Base-by-base conservation (phyloP, 2,113 vertebrate genomes). In the Struthio camelus region DNA sequence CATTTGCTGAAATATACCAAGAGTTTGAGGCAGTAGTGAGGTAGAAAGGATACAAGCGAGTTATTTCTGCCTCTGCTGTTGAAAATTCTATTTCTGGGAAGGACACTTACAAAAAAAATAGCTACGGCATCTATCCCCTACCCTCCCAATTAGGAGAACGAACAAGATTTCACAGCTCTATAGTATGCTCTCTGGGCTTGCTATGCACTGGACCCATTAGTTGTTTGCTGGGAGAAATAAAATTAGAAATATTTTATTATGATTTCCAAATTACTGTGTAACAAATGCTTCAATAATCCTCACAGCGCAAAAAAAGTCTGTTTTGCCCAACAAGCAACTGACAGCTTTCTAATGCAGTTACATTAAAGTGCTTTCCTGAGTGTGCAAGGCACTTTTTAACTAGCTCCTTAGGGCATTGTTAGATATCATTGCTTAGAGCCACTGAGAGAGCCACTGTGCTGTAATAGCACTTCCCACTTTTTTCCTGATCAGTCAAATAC, bases 381-480 rank as follows among this genome's bases (percentile, higher is more conserved):
- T 88, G 97, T 97, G 98, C 88, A 97, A 98, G 98, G 98, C 97
- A 98, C 98, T 98, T 99, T 95, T 99, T 99, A 99, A 99, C 99
- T 98, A 99, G 98, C 98, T 99, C 99, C 98, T 98, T 69, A 51
- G 98, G 99, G 99, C 98, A 98, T 98, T 99, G 98, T 99, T 99
- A 99, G 98, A 98, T 98, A 99, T 99, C 98, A 99, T 98, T 98
- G 98, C 98, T 98, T 98, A 98, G 98, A 98, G 98, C 98, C 98
- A 98, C 97, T 94, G 97, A 44, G 98, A 98, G 98, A 98, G 98
- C 97, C 94, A 53, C 82, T 78, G 95, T 59, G 97, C 98, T 89
- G 73, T 96, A 97, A 98, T 98, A 98, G 98, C 65, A 96, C 98
- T 98, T 98, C 98, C 98, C 98, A 96, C 97, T 98, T 98, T 98